Evolutionary conservation across 2,113 vertebrate species (phyloP), one percentile per base, ranked within the genome.

Genomic region (Urocitellus parryii): DNA sequence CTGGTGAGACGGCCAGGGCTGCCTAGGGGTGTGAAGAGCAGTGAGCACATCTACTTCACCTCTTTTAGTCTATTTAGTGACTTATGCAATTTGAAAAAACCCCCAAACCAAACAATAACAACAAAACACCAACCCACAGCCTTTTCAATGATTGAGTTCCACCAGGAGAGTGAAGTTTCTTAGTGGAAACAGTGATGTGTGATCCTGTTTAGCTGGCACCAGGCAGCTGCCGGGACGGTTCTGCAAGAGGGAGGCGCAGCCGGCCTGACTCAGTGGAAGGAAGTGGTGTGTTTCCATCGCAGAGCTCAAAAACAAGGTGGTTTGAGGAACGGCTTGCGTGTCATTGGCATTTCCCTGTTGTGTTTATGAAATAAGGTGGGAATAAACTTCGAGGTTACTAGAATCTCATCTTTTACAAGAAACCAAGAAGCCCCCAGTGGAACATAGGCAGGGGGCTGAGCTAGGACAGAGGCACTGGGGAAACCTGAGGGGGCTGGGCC

Each of bases 271-370:
- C 97, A 98, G 98, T 98, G 98, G 98, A 96, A 99, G 98, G 98
- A 98, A 99, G 98, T 98, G 98, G 98, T 98, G 97, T 93, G 98
- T 99, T 99, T 99, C 98, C 98, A 99, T 96, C 98, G 72, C 92
- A 95, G 24, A 91, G 96, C 97, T 98, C 58, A 12, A 98, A 98
- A 99, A 98, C 98, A 98, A 98, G 97, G 98, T 93, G 97, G 98
- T 97, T 97, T 98, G 97, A 98, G 98, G 98, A 98, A 97, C 83
- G 45, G 94, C 96, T 96, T 97, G 97, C 77, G 98, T 98, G 98
- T 98, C 98, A 93, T 90, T 96, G 98, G 98, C 98, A 98, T 99
- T 99, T 98, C 98, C 98, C 98, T 98, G 97, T 73, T 97, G 92
- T 98, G 98, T 98, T 99, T 98, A 95, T 98, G 98, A 98, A 97